These are phyloP conservation scores for Protosalanx chinensis DNA, from an alignment of 2,797 vertebrate genomes.

Conservation along the genomic window DNA sequence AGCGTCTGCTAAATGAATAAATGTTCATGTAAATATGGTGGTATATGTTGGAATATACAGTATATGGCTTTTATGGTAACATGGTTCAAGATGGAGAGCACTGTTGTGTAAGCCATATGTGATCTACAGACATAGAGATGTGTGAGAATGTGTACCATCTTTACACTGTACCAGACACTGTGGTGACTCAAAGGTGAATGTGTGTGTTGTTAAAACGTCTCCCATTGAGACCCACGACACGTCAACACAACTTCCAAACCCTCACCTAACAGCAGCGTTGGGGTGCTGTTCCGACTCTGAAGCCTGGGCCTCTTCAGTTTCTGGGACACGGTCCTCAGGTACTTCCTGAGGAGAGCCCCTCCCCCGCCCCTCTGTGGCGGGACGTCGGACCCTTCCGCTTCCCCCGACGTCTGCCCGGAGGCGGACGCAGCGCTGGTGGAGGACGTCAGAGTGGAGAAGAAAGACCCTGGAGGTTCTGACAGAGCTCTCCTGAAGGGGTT, in stretches of 20 bases:
- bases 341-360: slow-evolving; percentile 73
- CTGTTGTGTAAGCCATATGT: no score
- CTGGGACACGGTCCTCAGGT: slow-evolving; percentile 76
- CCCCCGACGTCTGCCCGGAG: slow-evolving; percentile 37
- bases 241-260: not conserved
- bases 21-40: no score
- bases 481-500: slow-evolving; percentile 84
- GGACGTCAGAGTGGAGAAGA: slow-evolving; percentile 49
- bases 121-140: no score
- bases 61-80: no score
- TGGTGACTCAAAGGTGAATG: not conserved
- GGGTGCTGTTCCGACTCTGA: slow-evolving; percentile 57
- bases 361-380: slow-evolving; percentile 59
- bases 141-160: not conserved
- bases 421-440: slow-evolving; percentile 7
- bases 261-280: slow-evolving; percentile 57
- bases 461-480: slow-evolving; percentile 72
- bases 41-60: no score
- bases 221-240: no score
- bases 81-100: no score
- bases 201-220: not conserved
- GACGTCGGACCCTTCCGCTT: slow-evolving; percentile 43
- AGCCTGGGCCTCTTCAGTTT: slow-evolving; percentile 73
- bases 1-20: no score
- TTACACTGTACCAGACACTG: slow-evolving; percentile 1